Evolutionary conservation across 2,797 vertebrate species (phyloP).

Genomic region (Lagorchestes hirsutus): DNA sequence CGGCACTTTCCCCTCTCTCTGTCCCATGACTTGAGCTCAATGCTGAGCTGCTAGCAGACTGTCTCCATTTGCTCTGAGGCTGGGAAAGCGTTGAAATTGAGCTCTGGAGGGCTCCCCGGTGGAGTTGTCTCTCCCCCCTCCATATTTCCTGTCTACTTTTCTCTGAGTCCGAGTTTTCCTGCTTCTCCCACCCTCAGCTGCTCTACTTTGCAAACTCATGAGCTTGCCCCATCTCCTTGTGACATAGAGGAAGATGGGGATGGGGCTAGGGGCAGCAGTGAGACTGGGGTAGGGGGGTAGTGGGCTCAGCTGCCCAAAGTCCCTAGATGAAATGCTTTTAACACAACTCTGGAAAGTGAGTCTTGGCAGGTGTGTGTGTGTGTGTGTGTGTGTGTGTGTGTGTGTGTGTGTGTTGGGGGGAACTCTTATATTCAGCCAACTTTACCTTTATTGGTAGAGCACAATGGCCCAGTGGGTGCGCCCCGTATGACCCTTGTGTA

Average conservation of each 20-base stretch:
- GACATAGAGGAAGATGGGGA: not conserved
- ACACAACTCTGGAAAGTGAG: not conserved
- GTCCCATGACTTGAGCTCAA: slow-evolving; percentile 70
- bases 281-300: slow-evolving; percentile 13
- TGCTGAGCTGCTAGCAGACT: slow-evolving; percentile 64
- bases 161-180: not conserved
- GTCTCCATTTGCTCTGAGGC: slow-evolving; percentile 68
- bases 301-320: slow-evolving; percentile 23
- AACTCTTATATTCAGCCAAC: not conserved
- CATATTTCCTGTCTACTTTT: slow-evolving; percentile 1
- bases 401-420: no score
- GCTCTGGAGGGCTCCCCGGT: slow-evolving; percentile 57
- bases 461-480: not conserved
- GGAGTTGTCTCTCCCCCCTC: slow-evolving; percentile 11
- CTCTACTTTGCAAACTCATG: slow-evolving; percentile 54
- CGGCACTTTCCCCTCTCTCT: slow-evolving; percentile 77
- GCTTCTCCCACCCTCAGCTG: slow-evolving; percentile 34
- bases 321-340: not conserved
- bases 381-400: no score
- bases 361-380: not conserved
- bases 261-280: not conserved
- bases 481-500: not conserved
- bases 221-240: not conserved
- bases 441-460: not conserved
- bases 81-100: slow-evolving; percentile 68